Base-by-base conservation (phyloP, 1,140 invertebrate species). In the Thaumatotibia leucotreta region DNA sequence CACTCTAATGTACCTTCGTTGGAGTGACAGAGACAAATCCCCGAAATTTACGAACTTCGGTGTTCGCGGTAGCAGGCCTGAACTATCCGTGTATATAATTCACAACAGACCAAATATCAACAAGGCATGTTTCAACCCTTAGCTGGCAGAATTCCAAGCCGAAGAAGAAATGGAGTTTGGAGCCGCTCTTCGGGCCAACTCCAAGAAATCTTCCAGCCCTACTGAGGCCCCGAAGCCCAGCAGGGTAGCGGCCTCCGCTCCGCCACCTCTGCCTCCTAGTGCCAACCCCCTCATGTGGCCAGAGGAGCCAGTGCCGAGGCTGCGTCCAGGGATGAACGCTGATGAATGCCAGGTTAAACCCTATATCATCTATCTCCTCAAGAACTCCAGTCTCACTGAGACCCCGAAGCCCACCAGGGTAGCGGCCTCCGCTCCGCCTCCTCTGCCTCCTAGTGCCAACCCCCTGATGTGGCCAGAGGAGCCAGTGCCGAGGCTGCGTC, bases 341-440 rank as follows among this genome's bases (percentile, higher is more conserved):
- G 86, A 89, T 75, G 81, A 87, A 64, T 87, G 83, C 61, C 86
- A 89, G 76, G 86, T 86, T n/a, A n/a, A n/a, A n/a, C n/a, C n/a
- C n/a, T n/a, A n/a, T n/a, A n/a, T n/a, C n/a, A n/a, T n/a, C n/a
- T n/a, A n/a, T n/a, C n/a, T n/a, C n/a, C n/a, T n/a, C n/a, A n/a
- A n/a, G n/a, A n/a, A n/a, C n/a, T 67, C 67, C 11, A 61, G 63
- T 11, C 73, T 70, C 2, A 52, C 29, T 4, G 32, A 20, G 3
- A 39, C 61, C 2, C 58, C 54, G 4, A 79, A 73, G 54, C 68
- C 68, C 14, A 17, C 14, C 17, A 45, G 39, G 17, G 39, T 45
- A n/a, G n/a, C n/a, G n/a, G n/a, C n/a, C n/a, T 5, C 66, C 67
- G 77, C 76, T 0, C 84, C 83, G 0, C 79, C 75, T 0, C 82